phyloP scores from a whole-genome alignment of 2,888 invertebrate species.

The Bimastos eiseni region DNA sequence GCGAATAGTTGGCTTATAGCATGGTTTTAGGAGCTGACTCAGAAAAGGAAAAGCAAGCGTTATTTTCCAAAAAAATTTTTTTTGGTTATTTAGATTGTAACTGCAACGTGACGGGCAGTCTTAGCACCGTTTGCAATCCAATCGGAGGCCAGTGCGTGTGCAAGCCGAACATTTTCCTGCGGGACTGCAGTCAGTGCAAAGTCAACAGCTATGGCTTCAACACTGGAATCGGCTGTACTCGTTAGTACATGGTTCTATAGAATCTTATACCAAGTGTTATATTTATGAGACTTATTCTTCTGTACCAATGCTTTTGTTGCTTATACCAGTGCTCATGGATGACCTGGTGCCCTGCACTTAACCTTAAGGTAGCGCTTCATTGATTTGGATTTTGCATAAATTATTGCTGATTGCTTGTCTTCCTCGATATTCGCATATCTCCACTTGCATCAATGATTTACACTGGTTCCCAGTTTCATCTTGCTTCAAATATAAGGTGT shows the following conservation, averaged over 20 bases:
- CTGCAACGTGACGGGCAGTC: slow-evolving; percentile 44
- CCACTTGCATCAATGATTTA: too few relatives aligned
- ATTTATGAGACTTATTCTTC: not conserved
- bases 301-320: not conserved
- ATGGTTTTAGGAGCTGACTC: not conserved
- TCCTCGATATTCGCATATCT: too few relatives aligned
- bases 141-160: slow-evolving; percentile 48
- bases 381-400: too few relatives aligned
- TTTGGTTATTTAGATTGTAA: slow-evolving; percentile 42
- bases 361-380: not conserved
- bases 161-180: slow-evolving; percentile 45
- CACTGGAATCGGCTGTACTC: slow-evolving; percentile 43
- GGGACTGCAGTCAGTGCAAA: slow-evolving; percentile 46
- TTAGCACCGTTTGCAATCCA: slow-evolving; percentile 38
- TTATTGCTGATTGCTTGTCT: too few relatives aligned
- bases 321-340: too few relatives aligned
- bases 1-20: not conserved
- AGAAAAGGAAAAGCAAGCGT: too few relatives aligned
- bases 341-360: not conserved
- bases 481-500: too few relatives aligned
- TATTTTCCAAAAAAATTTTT: too few relatives aligned
- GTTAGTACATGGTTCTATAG: slow-evolving; percentile 39
- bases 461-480: too few relatives aligned
- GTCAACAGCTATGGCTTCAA: slow-evolving; percentile 46
- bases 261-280: not conserved